Base-by-base conservation (phyloP, 2,797 vertebrate genomes). In the Vireo griseus region DNA sequence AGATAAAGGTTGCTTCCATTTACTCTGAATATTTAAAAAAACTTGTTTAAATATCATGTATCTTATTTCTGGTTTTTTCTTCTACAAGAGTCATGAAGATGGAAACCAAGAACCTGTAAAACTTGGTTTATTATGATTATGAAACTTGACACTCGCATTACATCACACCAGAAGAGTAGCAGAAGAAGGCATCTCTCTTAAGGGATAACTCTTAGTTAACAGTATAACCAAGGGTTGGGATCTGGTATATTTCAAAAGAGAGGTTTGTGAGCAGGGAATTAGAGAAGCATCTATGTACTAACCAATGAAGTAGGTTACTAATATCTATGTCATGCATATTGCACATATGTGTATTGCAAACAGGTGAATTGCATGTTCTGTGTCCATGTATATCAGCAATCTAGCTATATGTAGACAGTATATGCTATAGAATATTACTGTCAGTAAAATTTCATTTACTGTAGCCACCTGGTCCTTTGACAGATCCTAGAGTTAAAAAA, bases 1-100 rank as follows among this genome's bases (percentile, higher is more conserved):
- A 91, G 67, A 82, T 42, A 88, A 94, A 92, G 52, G 66, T 91
- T 94, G 61, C 21, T 86, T 96, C 42, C 82, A 95, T 87, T 91
- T 92, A 87, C 76, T 63, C 59, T 77, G 84, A 79, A 87, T 94
- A 94, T 80, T 92, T 91, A 7, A 82, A 87, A 76, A 9, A 45
- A 16, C 71, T 82, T 85, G 50, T 83, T 91, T 91, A 95, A 95
- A 89, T 89, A 86, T 35, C 40, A 63, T 50, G 63, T 42, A 47
- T 84, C 35, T 75, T 83, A 58, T 58, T 94, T 74, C 55, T 90
- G 8, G 4, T 10, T 72, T 86, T 83, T 92, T 85, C 58, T 66
- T 89, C 39, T 86, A 0, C 31, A 86, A 51, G 14, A 68, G 13
- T 72, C 91, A 76, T 54, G 51, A 92, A 86, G 85, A 92, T 16